These are phyloP conservation scores for Heliopora coerulea DNA, from an alignment of 92 coral and sea anemone genomes.

Conservation along the genomic window DNA sequence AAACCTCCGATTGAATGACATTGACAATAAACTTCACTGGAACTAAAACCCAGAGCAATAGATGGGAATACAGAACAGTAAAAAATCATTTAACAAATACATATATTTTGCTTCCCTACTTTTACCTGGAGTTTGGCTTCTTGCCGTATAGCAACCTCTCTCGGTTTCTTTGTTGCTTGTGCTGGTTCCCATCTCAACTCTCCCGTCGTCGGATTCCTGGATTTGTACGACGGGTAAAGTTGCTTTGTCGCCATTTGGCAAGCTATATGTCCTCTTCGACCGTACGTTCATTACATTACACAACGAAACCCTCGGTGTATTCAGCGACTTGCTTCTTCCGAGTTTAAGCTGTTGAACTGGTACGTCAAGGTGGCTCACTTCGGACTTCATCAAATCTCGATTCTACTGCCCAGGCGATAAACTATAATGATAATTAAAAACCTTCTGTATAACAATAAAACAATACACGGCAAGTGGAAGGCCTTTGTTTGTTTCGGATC, in stretches of 20 bases:
- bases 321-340: conserved; percentile 51
- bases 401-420: too few relatives aligned
- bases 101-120: too few relatives aligned
- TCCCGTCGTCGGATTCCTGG: conserved; percentile 36
- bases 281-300: conserved; percentile 32
- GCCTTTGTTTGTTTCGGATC: too few relatives aligned
- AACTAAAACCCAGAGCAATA: too few relatives aligned
- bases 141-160: not conserved
- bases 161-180: conserved; percentile 14
- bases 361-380: conserved; percentile 17
- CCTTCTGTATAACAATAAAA: too few relatives aligned
- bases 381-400: conserved; percentile 25
- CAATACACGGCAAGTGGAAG: too few relatives aligned
- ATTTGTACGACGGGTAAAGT: conserved; percentile 46
- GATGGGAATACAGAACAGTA: too few relatives aligned
- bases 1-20: too few relatives aligned
- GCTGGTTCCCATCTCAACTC: conserved; percentile 24
- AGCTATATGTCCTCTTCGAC: conserved; percentile 54
- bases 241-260: conserved; percentile 53
- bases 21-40: too few relatives aligned
- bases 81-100: too few relatives aligned
- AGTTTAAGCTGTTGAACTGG: conserved; percentile 24
- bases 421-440: too few relatives aligned
- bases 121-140: not conserved
- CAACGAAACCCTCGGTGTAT: conserved; percentile 44